Evolutionary conservation across 2,888 invertebrate genomes (phyloP).

Genomic region (Drosophila emarginata): DNA sequence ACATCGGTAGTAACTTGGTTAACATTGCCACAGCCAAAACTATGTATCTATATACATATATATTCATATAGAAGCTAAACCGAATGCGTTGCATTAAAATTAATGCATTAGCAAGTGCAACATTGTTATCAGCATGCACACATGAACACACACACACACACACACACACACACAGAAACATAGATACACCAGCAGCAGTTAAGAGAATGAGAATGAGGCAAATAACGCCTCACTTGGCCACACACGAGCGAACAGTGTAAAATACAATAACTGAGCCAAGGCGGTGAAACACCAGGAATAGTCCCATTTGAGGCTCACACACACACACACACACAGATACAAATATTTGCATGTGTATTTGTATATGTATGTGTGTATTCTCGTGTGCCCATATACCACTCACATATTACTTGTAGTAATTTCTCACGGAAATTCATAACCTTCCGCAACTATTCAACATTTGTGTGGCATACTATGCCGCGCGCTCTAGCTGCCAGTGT

Average conservation of each 20-base stretch:
- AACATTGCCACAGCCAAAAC: conserved; percentile 15
- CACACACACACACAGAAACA: conserved; percentile 53
- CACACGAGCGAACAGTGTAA: conserved; percentile 67
- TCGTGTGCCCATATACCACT: conserved; percentile 52
- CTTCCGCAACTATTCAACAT: conserved; percentile 80
- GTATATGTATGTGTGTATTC: conserved; percentile 3
- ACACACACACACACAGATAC: conserved; percentile 7
- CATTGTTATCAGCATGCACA: conserved; percentile 76
- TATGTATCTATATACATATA: neutral
- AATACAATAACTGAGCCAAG: conserved; percentile 33
- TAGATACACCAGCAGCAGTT: conserved; percentile 27
- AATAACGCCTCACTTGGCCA: conserved; percentile 64
- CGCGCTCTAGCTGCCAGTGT: conserved; percentile 45
- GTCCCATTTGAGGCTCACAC: conserved; percentile 17
- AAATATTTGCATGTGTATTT: conserved; percentile 18
- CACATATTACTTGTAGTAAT: conserved; percentile 79
- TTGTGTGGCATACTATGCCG: conserved; percentile 70
- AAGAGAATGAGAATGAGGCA: conserved; percentile 12
- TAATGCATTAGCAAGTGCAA: conserved; percentile 76
- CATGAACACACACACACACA: conserved; percentile 66
- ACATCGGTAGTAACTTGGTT: conserved; percentile 3
- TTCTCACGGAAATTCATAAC: conserved; percentile 80
- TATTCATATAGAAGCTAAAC: conserved; percentile 19
- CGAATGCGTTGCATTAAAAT: conserved; percentile 71
- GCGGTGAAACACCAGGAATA: conserved; percentile 5